Evolutionary conservation across 2,797 vertebrate genomes (phyloP), one percentile per base, ranked within the genome.

Genomic region (Microhierax caerulescens): DNA sequence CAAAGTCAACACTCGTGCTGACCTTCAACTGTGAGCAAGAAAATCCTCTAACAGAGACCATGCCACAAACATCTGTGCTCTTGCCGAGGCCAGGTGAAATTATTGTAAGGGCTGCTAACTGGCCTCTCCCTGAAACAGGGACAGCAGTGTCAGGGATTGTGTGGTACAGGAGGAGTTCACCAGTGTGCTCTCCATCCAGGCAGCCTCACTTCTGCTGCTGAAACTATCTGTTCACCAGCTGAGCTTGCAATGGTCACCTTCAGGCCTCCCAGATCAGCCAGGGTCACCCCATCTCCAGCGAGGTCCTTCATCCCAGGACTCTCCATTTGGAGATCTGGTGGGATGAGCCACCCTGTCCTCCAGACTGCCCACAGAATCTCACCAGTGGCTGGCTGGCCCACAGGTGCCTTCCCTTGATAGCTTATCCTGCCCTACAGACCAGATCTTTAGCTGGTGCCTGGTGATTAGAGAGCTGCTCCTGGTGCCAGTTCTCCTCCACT

Each of bases 401-500:
- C 24, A 70, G 22, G 48, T 70, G 88, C 24, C 69, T 65, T 73
- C 28, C 43, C 2, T 3, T 56, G n/a, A 25, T 37, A 34, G 60
- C 50, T 92, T 63, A 57, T 83, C 45, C 89, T 53, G 34, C 56
- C 68, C 48, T 68, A 24, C 45, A 82, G 72, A 89, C 70, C 6
- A 39, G 53, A 56, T 85, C 54, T 76, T 56, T 77, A 73, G 61
- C 80, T 32, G 54, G 30, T 70, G 69, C 77, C 72, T 76, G 53
- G 34, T 85, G 83, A 92, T 90, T 85, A 84, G 67, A 88, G 85
- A 54, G 72, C 72, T 72, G 54, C 34, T 81, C 60, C 72, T 16
- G 4, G 63, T 91, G 88, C 77, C 92, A 94, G 78, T 90, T 95
- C 92, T 93, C 81, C 91, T 96, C 90, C 7, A 6, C 84, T 81